These are phyloP conservation scores for Meteorus cinctellus DNA, from an alignment of 2,888 invertebrate genomes.

Conservation along the genomic window DNA sequence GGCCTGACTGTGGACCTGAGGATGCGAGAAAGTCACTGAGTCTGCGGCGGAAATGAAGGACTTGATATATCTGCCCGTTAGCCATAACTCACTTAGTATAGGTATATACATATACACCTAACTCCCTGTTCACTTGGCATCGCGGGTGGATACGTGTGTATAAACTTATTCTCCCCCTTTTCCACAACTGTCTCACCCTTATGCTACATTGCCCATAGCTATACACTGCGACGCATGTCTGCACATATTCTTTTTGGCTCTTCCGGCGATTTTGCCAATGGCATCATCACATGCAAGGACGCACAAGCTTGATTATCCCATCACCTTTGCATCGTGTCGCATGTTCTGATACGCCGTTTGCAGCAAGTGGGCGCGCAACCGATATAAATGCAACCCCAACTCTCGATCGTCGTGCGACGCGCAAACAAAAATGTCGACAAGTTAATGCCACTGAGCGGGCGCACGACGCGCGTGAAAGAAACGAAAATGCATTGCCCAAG, in stretches of 20 bases:
- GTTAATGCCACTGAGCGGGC: neutral
- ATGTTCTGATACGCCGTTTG: neutral
- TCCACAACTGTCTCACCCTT: constrained; percentile 46
- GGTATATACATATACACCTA: constrained; percentile 21
- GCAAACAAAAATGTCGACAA: constrained; percentile 9
- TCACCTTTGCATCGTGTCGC: constrained; percentile 4
- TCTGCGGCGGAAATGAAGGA: constrained; percentile 71
- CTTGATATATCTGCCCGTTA: constrained; percentile 70
- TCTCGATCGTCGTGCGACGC: neutral
- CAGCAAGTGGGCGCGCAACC: neutral
- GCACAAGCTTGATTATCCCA: constrained; percentile 41
- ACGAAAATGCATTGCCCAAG: constrained; percentile 17
- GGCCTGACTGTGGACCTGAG: constrained; percentile 39
- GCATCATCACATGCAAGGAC: constrained; percentile 1
- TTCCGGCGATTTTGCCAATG: constrained; percentile 1
- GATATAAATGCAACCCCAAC: neutral
- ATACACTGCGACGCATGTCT: constrained; percentile 25
- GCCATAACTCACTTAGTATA: constrained; percentile 70
- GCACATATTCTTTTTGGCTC: neutral
- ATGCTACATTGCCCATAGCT: neutral
- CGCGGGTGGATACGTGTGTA: constrained; percentile 12
- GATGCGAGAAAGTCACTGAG: constrained; percentile 54
- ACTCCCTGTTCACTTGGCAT: constrained; percentile 19
- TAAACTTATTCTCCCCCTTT: constrained; percentile 28
- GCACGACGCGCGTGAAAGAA: neutral